Evolutionary conservation across 2,888 invertebrate genomes (phyloP).

Genomic region (Urechis unicinctus): DNA sequence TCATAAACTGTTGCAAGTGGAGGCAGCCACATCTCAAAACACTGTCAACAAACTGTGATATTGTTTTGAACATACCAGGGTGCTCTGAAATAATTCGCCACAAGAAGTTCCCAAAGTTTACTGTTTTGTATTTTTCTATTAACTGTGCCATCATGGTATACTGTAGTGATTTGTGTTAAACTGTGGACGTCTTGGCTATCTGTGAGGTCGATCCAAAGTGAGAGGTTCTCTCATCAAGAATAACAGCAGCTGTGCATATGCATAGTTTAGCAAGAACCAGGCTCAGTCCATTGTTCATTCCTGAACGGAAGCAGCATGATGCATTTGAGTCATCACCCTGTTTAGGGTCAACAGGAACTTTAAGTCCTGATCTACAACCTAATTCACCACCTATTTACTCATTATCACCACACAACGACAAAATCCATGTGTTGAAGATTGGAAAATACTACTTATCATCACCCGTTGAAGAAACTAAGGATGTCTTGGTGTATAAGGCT

Average conservation of each 20-base stretch:
- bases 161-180: too few species aligned
- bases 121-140: too few species aligned
- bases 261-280: neutral
- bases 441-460: neutral
- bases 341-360: neutral
- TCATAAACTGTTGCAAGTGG: too few species aligned
- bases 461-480: neutral
- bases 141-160: too few species aligned
- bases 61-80: neutral
- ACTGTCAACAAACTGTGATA: too few species aligned
- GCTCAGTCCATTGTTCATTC: neutral
- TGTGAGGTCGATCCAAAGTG: neutral
- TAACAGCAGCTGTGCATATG: too few species aligned
- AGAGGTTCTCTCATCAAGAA: too few species aligned
- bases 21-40: too few species aligned
- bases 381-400: neutral
- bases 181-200: too few species aligned
- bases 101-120: too few species aligned
- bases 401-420: neutral
- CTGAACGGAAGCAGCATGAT: neutral
- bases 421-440: neutral
- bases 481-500: neutral
- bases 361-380: neutral
- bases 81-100: neutral
- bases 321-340: neutral